Evolutionary conservation across 2,113 vertebrate genomes (phyloP).

Genomic region (Miniopterus natalensis): DNA sequence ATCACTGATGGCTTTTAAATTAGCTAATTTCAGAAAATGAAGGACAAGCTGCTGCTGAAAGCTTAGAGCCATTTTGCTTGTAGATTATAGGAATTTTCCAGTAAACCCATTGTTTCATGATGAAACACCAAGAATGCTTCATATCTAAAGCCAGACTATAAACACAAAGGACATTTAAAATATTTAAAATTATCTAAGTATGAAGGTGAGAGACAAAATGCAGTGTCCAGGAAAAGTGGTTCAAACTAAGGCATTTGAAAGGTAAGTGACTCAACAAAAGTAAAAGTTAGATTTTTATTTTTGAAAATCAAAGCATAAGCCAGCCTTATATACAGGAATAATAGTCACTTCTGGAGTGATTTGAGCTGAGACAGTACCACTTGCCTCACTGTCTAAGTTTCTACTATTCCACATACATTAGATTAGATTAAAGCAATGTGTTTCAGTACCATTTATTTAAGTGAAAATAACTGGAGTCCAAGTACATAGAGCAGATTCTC

Average conservation of each 20-base stretch:
- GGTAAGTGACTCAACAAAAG: not conserved
- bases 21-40: conserved; percentile 37
- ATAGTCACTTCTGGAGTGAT: not conserved
- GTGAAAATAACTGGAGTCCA: conserved; percentile 32
- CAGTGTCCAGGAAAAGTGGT: not conserved
- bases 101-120: not conserved
- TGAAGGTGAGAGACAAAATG: conserved; percentile 23
- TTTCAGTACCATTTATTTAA: conserved; percentile 44
- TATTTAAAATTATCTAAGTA: not conserved
- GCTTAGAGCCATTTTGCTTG: not conserved
- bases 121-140: not conserved
- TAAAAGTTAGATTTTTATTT: not conserved
- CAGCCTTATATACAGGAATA: not conserved
- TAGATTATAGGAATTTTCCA: not conserved
- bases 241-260: conserved; percentile 18
- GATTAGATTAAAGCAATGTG: not conserved
- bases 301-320: conserved; percentile 14
- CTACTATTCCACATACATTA: not conserved
- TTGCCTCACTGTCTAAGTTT: not conserved
- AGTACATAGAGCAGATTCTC: not conserved
- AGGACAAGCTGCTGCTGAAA: not conserved
- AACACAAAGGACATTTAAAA: not conserved
- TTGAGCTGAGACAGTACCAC: not conserved
- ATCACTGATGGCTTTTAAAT: not conserved
- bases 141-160: not conserved